Conservation (phyloP, 2,113 vertebrate species). For the Telmatochromis bifrenatus region DNA sequence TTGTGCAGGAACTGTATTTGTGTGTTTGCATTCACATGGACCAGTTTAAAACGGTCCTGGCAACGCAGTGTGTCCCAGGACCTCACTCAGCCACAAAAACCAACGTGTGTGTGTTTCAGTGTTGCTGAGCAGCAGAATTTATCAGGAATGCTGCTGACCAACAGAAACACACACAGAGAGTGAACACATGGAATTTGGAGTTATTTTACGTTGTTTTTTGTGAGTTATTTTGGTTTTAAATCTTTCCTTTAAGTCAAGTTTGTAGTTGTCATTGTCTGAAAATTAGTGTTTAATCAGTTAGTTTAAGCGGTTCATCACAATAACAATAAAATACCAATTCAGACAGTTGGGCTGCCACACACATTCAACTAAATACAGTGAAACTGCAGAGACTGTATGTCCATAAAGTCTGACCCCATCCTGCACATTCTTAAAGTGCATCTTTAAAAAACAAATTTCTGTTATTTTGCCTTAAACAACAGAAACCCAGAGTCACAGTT, state of each 20-base stretch:
- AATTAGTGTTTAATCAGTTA: neutral
- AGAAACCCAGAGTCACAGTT: neutral
- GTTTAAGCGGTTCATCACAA: neutral
- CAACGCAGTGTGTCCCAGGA: neutral
- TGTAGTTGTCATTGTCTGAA: neutral
- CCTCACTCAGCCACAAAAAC: neutral
- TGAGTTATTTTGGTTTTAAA: neutral
- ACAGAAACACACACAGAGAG: slow-evolving; percentile 25
- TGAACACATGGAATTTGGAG: neutral
- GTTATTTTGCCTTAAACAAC: neutral
- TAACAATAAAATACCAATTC: neutral
- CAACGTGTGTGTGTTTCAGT: slow-evolving; percentile 13
- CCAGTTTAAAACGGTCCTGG: neutral
- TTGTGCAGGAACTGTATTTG: neutral
- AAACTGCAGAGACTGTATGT: neutral
- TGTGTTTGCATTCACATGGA: neutral
- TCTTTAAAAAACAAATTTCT: neutral
- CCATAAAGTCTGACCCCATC: neutral
- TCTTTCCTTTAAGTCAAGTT: neutral
- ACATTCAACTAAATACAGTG: neutral
- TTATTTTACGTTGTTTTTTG: neutral
- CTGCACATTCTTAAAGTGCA: neutral
- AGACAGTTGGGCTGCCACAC: neutral
- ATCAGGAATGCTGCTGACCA: slow-evolving; percentile 62
- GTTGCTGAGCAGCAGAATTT: slow-evolving; percentile 15